These are phyloP conservation scores for Pachycephus smyrnensis DNA, from an alignment of 2,888 invertebrate genomes.

Conservation along the genomic window DNA sequence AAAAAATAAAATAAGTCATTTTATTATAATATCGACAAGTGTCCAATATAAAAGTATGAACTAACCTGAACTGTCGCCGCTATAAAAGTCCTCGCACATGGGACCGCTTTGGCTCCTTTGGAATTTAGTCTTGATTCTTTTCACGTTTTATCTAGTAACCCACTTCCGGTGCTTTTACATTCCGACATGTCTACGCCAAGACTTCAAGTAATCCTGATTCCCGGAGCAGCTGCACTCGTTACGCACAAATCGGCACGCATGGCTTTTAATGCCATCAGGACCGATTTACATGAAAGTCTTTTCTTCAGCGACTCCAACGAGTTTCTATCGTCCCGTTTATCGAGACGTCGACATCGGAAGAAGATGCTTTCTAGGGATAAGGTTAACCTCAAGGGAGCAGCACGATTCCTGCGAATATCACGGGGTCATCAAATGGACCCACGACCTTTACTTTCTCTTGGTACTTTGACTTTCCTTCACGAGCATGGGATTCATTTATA, in stretches of 20 bases:
- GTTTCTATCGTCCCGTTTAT: not conserved
- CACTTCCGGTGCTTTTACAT: not conserved
- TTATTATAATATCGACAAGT: not conserved
- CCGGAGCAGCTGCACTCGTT: not conserved
- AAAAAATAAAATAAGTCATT: not conserved
- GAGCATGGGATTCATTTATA: not conserved
- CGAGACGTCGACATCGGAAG: not conserved
- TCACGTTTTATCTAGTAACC: not conserved
- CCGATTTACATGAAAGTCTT: not conserved
- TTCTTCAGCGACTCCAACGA: not conserved
- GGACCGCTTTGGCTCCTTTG: not conserved
- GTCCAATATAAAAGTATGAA: not conserved
- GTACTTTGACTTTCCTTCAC: conserved; percentile 27
- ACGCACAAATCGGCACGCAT: not conserved
- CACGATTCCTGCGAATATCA: conserved; percentile 39
- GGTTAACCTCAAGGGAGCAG: conserved; percentile 36
- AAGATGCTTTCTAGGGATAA: conserved; percentile 57
- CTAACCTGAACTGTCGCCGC: not conserved
- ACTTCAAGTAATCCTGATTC: not conserved
- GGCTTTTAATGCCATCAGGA: not conserved
- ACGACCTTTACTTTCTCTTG: conserved; percentile 47
- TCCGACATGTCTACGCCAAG: not conserved
- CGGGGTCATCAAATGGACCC: conserved; percentile 53
- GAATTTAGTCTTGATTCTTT: not conserved
- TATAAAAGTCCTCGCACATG: not conserved